Base-by-base conservation (phyloP, 2,797 vertebrate species). In the Ctenopoma multispine region DNA sequence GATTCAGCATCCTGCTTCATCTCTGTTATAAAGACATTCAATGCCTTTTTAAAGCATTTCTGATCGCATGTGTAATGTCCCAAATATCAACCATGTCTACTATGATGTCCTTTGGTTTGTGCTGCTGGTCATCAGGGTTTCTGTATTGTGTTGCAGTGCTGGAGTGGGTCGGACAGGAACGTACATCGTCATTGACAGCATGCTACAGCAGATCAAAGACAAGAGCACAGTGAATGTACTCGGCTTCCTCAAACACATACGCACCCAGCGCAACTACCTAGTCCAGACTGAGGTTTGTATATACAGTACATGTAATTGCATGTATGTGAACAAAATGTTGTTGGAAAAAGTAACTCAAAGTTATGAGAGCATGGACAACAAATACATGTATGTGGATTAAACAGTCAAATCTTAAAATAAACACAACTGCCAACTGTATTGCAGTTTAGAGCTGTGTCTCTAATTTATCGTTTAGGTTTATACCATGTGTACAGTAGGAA, bases 211-310 rank as follows among this genome's bases (percentile, higher is more conserved):
- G 92, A 97, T 98, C 82, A 95, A 93, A 92, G 95, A 97, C 89
- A 97, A 97, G 93, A 95, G 94, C 95, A 96, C 95, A 83, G 97
- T 98, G 50, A 97, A 97, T 9, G 95, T 95, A 74, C 94, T 97
- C 70, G 96, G 96, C 67, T 98, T 98, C 92, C 95, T 98, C 90
- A 98, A 98, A 95, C 97, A 99, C 86, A 98, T 98, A 93, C 96
- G 96, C 90, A 97, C 96, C 64, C 97, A 98, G 91, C 96, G 97
- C 74, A 98, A 97, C 96, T 98, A 98, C 94, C 95, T 99, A 85
- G 97, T 99, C 91, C 97, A 98, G 93, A 99, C 97, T 15, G 97
- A 99, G 96, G 85, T 89, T 23, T 47, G 86, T 83, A 55, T 58
- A n/a, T n/a, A n/a, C 5, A n/a, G n/a, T 24, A 4, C 65, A 4